Percentiles rank a stretch among this genome's conserved stretches.
Conservation (phyloP, 2,888 invertebrate genomes). For the Pecten maximus region DNA sequence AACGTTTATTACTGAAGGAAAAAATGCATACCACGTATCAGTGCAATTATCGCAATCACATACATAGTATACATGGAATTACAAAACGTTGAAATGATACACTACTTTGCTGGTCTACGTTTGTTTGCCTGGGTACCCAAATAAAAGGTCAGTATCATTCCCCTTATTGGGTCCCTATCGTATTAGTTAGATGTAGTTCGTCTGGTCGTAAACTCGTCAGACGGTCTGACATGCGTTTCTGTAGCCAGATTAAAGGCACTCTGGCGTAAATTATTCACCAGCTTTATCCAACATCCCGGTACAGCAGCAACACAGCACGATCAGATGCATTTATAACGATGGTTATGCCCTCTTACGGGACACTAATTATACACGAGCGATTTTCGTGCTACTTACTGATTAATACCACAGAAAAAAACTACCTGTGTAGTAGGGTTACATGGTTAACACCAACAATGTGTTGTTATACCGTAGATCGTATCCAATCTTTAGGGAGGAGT, state of each 20-base stretch:
- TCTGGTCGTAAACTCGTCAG: slow-evolving; percentile 19
- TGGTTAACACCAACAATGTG: not conserved
- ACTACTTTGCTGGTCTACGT: no score
- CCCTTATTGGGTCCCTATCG: not conserved
- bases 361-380: slow-evolving; percentile 22
- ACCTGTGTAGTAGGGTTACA: not conserved
- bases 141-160: not conserved
- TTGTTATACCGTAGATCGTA: no score
- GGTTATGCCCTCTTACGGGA: slow-evolving; percentile 20
- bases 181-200: not conserved
- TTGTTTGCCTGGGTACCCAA: not conserved
- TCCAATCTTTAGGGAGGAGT: no score
- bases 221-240: slow-evolving; percentile 29
- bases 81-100: no score
- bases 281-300: not conserved
- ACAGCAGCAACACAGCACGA: not conserved
- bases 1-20: no score
- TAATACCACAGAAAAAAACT: not conserved
- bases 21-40: no score
- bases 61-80: no score
- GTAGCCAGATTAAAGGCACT: slow-evolving; percentile 32
- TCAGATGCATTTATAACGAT: slow-evolving; percentile 1
- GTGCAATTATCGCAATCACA: no score
- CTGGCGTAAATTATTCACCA: slow-evolving; percentile 4
- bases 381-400: slow-evolving; percentile 23